These are phyloP conservation scores for Melanerpes aurifrons DNA, from an alignment of 2,113 vertebrate species.

Conservation along the genomic window DNA sequence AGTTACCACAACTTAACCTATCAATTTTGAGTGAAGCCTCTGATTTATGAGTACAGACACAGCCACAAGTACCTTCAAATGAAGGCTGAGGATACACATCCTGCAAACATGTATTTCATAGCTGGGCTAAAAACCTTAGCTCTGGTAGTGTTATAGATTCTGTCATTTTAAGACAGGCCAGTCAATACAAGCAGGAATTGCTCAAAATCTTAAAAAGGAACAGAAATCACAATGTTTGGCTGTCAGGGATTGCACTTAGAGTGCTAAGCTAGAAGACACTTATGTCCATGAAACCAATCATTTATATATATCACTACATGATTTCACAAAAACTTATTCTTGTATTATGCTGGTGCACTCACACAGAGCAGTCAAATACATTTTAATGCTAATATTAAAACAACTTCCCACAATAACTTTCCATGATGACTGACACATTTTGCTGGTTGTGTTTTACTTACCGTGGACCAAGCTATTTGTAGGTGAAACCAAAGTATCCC, in stretches of 20 bases:
- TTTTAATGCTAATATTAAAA: not conserved
- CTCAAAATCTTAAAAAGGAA: not conserved
- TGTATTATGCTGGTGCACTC: not conserved
- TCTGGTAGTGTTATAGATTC: not conserved
- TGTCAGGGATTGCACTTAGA: not conserved
- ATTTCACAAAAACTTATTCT: not conserved
- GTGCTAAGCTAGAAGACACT: not conserved
- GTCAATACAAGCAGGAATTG: not conserved
- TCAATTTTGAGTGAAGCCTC: not conserved
- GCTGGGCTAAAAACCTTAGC: not conserved
- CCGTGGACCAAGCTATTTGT: conserved; percentile 90
- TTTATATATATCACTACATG: not conserved
- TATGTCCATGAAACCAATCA: not conserved
- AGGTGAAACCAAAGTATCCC: conserved; percentile 94
- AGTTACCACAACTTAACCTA: too few species aligned
- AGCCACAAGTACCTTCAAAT: not conserved
- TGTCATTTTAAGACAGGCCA: not conserved
- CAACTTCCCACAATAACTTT: not conserved
- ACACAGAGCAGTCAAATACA: fast-evolving
- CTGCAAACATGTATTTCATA: not conserved
- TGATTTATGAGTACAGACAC: not conserved
- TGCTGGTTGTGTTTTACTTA: conserved; percentile 71
- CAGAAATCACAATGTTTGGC: not conserved
- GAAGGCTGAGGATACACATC: not conserved
- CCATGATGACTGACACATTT: not conserved